Evolutionary conservation across 2,888 invertebrate species (phyloP), one percentile per base, ranked within the genome.

Genomic region (Amiota communis): DNA sequence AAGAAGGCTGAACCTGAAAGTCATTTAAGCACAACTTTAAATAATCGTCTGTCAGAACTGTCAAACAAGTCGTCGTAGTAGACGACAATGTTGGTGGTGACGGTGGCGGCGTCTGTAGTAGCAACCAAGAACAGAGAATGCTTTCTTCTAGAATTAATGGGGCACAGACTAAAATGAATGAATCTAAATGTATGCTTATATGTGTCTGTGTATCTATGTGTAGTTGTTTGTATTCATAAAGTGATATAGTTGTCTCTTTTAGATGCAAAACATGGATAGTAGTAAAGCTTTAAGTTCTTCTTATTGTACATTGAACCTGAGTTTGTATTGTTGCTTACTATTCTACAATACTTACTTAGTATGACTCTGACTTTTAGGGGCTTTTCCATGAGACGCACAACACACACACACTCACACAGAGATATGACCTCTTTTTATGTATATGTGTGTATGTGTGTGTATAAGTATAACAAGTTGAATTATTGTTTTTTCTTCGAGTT

Each of bases 1-100:
- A 46, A 15, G n/a, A 56, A 4, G 53, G 12, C 53, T 12, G 53
- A 12, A 23, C 13, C 47, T 9, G 73, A 72, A 70, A 78, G 79
- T 36, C 82, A 80, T 84, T 87, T 86, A 85, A 88, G 87, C 88
- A 87, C 89, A 88, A 88, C 88, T 89, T 89, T 89, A 89, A 89
- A 89, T 89, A 89, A 89, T 89, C 88, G 89, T 89, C 89, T 89
- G 89, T 89, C 89, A 89, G 89, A 89, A 89, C 89, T 89, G 89
- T 89, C 89, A 89, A 89, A 89, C 87, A 89, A 89, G 89, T 89
- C 88, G 89, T 88, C 89, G 81, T 87, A 2, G 23, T 23, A 23
- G 23, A 2, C 36, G 36, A 6, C 36, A 6, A 81, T 86, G 88
- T 2, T 86, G 88, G 2, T 6, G 36, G 6, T 6, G 36, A 6